phyloP scores from a whole-genome alignment of 1,140 invertebrate species.

The Elymnias hypermnestra region DNA sequence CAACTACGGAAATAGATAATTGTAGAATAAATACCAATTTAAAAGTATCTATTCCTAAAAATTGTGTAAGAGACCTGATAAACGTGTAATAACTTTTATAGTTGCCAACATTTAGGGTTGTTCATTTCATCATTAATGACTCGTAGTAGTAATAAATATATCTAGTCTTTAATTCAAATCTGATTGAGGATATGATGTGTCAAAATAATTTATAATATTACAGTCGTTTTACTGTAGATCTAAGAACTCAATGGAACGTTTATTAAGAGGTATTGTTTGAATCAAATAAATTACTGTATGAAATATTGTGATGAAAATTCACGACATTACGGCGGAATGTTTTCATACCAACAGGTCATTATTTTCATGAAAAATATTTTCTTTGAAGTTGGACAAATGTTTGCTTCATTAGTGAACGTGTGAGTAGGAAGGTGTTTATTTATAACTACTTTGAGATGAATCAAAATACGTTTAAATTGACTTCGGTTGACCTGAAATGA shows the following conservation, averaged over 20 bases:
- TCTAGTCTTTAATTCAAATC: slow-evolving; percentile 11
- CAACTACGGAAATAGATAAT: too few species aligned
- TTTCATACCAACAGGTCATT: slow-evolving; percentile 18
- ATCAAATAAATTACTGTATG: slow-evolving; percentile 17
- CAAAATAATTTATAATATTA: slow-evolving; percentile 18
- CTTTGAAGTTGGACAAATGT: slow-evolving; percentile 32
- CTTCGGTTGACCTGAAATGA: slow-evolving; percentile 1
- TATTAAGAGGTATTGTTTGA: slow-evolving; percentile 19
- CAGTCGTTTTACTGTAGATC: slow-evolving; percentile 13
- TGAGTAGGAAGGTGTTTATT: slow-evolving; percentile 19
- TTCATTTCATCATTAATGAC: slow-evolving; percentile 4
- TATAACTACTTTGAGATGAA: neutral
- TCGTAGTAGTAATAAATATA: slow-evolving; percentile 7
- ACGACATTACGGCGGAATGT: slow-evolving; percentile 17
- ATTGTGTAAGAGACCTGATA: too few species aligned
- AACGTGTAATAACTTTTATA: neutral
- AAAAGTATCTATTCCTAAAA: too few species aligned
- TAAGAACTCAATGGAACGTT: slow-evolving; percentile 7
- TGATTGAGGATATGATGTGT: slow-evolving; percentile 16
- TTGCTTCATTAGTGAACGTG: slow-evolving; percentile 27
- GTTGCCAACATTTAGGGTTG: slow-evolving; percentile 7
- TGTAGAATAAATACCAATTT: too few species aligned
- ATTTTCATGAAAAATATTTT: slow-evolving; percentile 30
- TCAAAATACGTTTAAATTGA: slow-evolving; percentile 3
- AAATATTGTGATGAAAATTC: slow-evolving; percentile 24